Evolutionary conservation across 1,140 invertebrate genomes (phyloP), one percentile per base, ranked within the genome.

Genomic region (Anoplophora glabripennis): DNA sequence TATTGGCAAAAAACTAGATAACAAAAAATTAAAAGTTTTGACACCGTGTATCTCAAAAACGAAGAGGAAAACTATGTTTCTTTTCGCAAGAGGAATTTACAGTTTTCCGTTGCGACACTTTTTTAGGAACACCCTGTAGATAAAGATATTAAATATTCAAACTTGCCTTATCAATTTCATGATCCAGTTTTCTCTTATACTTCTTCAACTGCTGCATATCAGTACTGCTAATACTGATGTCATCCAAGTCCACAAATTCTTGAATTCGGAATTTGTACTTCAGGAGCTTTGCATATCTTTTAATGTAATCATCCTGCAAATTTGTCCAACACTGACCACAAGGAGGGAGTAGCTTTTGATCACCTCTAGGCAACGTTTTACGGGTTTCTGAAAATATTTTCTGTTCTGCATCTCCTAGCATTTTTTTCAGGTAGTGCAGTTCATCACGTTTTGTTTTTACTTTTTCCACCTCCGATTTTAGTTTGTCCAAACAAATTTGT

Each of bases 401-500:
- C 9, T 53, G 42, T 53, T 71, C 60, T 49, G 57, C 35, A 11
- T 58, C 33, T 11, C 61, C 28, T 12, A 69, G 55, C 45, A 62
- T 45, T 38, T 52, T 52, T 34, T 60, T 52, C 10, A 72, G 28
- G 15, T 63, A 17, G n/a, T 45, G 42, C 15, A 72, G 36, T 51
- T 65, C 57, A 47, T 59, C 51, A 8, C 63, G 57, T 46, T 69
- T 61, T 28, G 36, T 38, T 49, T 59, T 52, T 17, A 71, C 44
- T n/a, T 51, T 57, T 48, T 64, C 53, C 14, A 63, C 46, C 57
- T 72, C 66, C 4, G 58, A 18, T 49, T 66, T 53, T 12, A 72
- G 46, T 61, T 63, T 68, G 42, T 65, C 33, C 7, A 66, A 51
- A 57, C 64, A 72, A 9, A 38, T 57, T 45, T 66, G 61, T 57